Base-by-base conservation (phyloP, 2,797 vertebrate genomes). In the Tauraco hartlaubi region DNA sequence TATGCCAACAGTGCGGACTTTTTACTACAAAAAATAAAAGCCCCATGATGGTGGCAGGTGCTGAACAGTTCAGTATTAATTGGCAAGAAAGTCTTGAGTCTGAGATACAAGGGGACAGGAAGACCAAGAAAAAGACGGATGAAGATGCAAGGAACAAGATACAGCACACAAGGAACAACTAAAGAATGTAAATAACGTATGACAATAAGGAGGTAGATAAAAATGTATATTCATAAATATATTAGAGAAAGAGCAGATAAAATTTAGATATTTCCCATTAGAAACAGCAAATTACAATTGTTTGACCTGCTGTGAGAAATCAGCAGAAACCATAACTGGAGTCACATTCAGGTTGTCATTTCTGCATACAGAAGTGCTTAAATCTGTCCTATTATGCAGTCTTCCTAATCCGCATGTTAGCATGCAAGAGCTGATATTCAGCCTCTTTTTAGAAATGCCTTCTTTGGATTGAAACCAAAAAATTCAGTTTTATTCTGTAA, bases 401-500 rank as follows among this genome's bases (percentile, higher is more conserved):
- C 61, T 61, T 62, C 59, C 23, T 88, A 93, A 92, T 94, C 89
- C 39, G 90, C 71, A 77, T 31, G 61, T 33, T 90, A 71, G 79
- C 44, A 56, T 52, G 29, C 13, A 77, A 80, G 68, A 80, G 28
- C 31, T 67, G 55, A 91, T 63, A 83, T 25, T 72, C 54, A 92
- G 15, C 37, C 48, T 77, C 26, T 15, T 91, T 39, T 82, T 72
- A 44, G 44, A 31, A 66, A 35, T 26, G 73, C 26, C 21, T 7
- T 61, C 59, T 92, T 58, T 23, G 71, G 67, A 94, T 56, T 54
- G 69, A 74, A 56, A 83, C 11, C 23, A 87, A 68, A 73, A 19
- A 88, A 54, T 6, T 71, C 20, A 2, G 31, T 69, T 86, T 88
- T 84, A 56, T 55, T 93, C 22, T 76, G 5, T 64, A 64, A 58